Evolutionary conservation across 2,113 vertebrate species (phyloP).

Genomic region (Clupea harengus): DNA sequence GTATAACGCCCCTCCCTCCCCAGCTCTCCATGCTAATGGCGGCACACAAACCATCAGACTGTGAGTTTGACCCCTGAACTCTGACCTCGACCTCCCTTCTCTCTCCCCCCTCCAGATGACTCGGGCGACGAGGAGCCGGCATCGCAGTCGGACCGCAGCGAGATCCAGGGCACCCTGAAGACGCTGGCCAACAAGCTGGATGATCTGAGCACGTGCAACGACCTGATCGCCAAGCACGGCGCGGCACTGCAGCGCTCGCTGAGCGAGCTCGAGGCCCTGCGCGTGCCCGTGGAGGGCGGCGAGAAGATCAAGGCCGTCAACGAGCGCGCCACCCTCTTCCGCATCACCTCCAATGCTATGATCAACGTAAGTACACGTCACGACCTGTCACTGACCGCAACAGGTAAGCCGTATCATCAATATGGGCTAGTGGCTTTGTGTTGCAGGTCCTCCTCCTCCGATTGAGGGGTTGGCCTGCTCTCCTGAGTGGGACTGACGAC

Average conservation of each 20-base stretch:
- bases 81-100: slow-evolving; percentile 30
- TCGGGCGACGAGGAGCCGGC: slow-evolving; percentile 90
- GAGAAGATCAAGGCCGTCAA: slow-evolving; percentile 95
- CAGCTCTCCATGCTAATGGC: too few relatives aligned
- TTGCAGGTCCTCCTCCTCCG: too few relatives aligned
- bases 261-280: slow-evolving; percentile 88
- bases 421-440: too few relatives aligned
- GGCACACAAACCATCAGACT: neutral
- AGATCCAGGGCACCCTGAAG: slow-evolving; percentile 85
- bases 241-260: slow-evolving; percentile 94
- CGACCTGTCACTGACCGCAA: too few relatives aligned
- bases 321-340: slow-evolving; percentile 93
- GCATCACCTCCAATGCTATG: slow-evolving; percentile 99
- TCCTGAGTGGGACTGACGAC: too few relatives aligned
- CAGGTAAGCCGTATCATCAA: too few relatives aligned
- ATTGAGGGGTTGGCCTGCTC: too few relatives aligned
- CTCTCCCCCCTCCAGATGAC: slow-evolving; percentile 78
- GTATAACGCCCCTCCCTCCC: too few relatives aligned
- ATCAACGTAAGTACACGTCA: slow-evolving; percentile 69
- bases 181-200: slow-evolving; percentile 89
- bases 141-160: slow-evolving; percentile 85
- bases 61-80: slow-evolving; percentile 20
- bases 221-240: slow-evolving; percentile 94
- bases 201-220: slow-evolving; percentile 92
- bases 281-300: slow-evolving; percentile 79